Percentiles rank a stretch among this genome's conserved stretches.
Evolutionary conservation across 1,140 invertebrate genomes (phyloP).

Genomic region (Drosophila elegans): DNA sequence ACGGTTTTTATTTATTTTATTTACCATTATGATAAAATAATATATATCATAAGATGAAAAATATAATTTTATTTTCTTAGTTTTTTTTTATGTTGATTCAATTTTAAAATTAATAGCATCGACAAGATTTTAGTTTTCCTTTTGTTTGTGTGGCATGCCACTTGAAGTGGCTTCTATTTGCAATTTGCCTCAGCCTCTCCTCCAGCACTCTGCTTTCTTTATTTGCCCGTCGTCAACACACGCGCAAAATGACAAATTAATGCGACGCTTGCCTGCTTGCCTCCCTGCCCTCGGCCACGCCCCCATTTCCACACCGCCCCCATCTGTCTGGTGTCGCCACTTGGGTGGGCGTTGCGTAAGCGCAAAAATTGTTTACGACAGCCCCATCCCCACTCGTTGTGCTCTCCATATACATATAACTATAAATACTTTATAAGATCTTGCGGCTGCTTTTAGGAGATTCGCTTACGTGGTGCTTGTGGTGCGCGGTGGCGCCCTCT

Average conservation of each 20-base stretch:
- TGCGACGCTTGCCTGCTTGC: constrained; percentile 62
- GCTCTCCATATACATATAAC: constrained; percentile 14
- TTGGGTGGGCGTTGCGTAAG: constrained; percentile 66
- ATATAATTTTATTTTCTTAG: too few species aligned
- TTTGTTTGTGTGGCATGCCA: constrained; percentile 56
- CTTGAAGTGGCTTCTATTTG: constrained; percentile 59
- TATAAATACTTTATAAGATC: constrained; percentile 52
- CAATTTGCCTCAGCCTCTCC: constrained; percentile 1
- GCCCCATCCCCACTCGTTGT: constrained; percentile 19
- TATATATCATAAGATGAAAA: too few species aligned
- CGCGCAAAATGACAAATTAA: constrained; percentile 78
- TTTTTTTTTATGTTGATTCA: too few species aligned
- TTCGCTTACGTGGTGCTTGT: constrained; percentile 1
- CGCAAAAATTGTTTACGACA: constrained; percentile 67
- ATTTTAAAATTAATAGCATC: neutral
- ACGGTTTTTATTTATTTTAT: too few species aligned
- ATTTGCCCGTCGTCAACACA: constrained; percentile 59
- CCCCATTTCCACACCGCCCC: constrained; percentile 1
- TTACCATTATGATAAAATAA: neutral
- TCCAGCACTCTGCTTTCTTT: neutral
- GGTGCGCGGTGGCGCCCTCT: constrained; percentile 7
- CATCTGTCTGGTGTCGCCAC: constrained; percentile 40
- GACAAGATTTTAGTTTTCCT: neutral
- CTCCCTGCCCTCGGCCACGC: constrained; percentile 24
- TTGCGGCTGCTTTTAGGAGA: constrained; percentile 36